phyloP scores from a whole-genome alignment of 2,888 invertebrate species.

The Caenorhabditis sulstoni region DNA sequence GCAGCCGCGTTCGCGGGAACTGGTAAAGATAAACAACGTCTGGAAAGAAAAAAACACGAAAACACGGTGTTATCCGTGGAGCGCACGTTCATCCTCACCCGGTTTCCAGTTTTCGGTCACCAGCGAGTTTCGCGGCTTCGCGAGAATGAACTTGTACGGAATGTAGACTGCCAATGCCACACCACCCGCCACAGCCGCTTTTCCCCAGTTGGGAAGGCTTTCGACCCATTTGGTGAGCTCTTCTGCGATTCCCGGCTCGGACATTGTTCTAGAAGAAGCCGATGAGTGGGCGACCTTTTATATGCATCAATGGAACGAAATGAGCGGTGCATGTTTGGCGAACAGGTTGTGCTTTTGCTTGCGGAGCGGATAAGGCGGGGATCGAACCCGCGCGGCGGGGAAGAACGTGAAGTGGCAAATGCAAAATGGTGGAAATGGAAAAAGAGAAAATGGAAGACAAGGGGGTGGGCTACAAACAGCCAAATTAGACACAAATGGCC shows the following conservation, averaged over 20 bases:
- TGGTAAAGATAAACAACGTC: slow-evolving; percentile 95
- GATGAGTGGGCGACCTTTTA: not conserved
- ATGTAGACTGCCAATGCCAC: slow-evolving; percentile 65
- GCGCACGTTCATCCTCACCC: slow-evolving; percentile 23
- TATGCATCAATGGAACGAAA: not conserved
- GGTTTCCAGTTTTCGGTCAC: slow-evolving; percentile 65
- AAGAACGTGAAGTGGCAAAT: too few species aligned
- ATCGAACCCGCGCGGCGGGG: too few species aligned
- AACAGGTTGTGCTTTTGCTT: not conserved
- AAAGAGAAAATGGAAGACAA: too few species aligned
- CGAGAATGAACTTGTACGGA: slow-evolving; percentile 63
- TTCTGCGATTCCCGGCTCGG: slow-evolving; percentile 34
- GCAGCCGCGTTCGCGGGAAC: slow-evolving; percentile 91
- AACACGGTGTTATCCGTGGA: not conserved
- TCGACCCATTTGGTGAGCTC: slow-evolving; percentile 62
- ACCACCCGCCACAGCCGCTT: slow-evolving; percentile 70
- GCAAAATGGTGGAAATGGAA: too few species aligned
- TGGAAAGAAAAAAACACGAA: slow-evolving; percentile 82
- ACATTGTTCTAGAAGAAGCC: slow-evolving; percentile 3
- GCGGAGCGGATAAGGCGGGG: too few species aligned
- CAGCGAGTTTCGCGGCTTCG: slow-evolving; percentile 59
- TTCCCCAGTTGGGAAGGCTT: slow-evolving; percentile 69
- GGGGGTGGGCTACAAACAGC: too few species aligned
- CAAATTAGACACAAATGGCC: too few species aligned
- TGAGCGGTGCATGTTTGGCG: not conserved